Conservation (phyloP, 1,140 invertebrate genomes). For the Drosophila nebulosa region DNA sequence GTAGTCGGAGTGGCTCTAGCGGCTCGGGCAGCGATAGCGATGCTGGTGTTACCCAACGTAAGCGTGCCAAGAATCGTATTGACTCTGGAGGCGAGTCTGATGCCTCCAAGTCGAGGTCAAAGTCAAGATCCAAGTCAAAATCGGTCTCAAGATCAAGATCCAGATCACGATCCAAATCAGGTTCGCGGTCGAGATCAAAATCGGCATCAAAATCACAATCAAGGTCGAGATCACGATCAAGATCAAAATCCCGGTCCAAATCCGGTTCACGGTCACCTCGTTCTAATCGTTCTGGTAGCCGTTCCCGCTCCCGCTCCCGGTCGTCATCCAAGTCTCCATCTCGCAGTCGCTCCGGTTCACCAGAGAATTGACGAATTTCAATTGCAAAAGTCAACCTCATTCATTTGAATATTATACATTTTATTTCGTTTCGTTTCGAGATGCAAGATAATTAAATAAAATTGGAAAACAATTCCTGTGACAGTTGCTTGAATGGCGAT, state of each 20-base stretch:
- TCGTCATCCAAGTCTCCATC: conserved; percentile 26
- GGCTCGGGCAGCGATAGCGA: conserved; percentile 45
- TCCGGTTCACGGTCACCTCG: conserved; percentile 11
- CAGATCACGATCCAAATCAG: conserved; percentile 62
- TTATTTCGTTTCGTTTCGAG: not conserved
- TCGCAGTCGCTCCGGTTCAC: conserved; percentile 18
- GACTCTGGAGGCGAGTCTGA: conserved; percentile 80
- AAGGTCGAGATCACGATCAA: conserved; percentile 54
- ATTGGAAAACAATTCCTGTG: not conserved
- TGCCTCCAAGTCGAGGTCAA: conserved; percentile 69
- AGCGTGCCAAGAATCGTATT: conserved; percentile 74
- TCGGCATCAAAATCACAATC: conserved; percentile 22
- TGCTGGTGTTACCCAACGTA: conserved; percentile 32
- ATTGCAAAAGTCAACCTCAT: not conserved
- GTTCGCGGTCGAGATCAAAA: conserved; percentile 69
- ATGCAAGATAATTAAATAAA: not conserved
- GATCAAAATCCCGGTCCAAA: conserved; percentile 53
- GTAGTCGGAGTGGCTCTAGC: conserved; percentile 49
- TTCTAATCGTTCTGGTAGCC: conserved; percentile 47
- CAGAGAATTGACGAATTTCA: not conserved
- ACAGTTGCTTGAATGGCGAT: not conserved
- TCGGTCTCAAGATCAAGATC: conserved; percentile 38
- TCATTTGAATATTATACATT: not conserved
- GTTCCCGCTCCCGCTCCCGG: conserved; percentile 45
- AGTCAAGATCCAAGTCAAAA: conserved; percentile 44